Evolutionary conservation across 2,113 vertebrate species (phyloP).

Genomic region (Alligator sinensis): DNA sequence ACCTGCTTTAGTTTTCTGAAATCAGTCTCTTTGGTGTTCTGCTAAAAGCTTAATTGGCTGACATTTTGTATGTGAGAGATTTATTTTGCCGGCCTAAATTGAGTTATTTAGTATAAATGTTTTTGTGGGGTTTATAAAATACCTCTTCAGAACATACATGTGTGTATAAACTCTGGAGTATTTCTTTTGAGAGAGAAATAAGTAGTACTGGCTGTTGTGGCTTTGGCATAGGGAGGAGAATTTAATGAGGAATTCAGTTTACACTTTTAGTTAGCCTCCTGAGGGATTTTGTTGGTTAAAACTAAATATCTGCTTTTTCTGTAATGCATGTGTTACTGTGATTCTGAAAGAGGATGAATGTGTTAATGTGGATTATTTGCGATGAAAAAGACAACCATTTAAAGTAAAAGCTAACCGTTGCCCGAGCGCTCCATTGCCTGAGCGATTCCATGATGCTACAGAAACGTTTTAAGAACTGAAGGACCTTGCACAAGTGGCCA

Average conservation of each 20-base stretch:
- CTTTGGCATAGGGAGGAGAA: slow-evolving; percentile 66
- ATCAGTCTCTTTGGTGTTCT: slow-evolving; percentile 56
- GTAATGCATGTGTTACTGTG: neutral
- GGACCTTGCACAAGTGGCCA: neutral
- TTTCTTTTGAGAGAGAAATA: slow-evolving; percentile 67
- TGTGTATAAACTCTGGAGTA: slow-evolving; percentile 59
- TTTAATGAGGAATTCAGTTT: slow-evolving; percentile 65
- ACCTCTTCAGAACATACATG: slow-evolving; percentile 45
- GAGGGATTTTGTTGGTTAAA: slow-evolving; percentile 45
- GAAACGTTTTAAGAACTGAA: neutral
- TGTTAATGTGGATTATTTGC: neutral
- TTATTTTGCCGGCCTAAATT: slow-evolving; percentile 65
- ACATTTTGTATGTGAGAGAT: slow-evolving; percentile 64
- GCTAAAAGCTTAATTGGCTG: slow-evolving; percentile 70
- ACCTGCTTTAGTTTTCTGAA: slow-evolving; percentile 67
- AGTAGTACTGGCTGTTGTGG: slow-evolving; percentile 54
- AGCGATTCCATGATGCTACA: rapidly evolving
- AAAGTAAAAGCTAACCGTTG: neutral
- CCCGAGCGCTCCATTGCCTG: rapidly evolving
- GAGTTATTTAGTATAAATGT: slow-evolving; percentile 64
- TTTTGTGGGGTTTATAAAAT: slow-evolving; percentile 69
- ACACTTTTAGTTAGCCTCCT: slow-evolving; percentile 40
- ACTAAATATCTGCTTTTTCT: neutral
- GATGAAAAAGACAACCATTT: neutral
- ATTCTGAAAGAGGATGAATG: neutral